Base-by-base conservation (phyloP, 2,888 invertebrate species). In the Lepidochitona cinerea region DNA sequence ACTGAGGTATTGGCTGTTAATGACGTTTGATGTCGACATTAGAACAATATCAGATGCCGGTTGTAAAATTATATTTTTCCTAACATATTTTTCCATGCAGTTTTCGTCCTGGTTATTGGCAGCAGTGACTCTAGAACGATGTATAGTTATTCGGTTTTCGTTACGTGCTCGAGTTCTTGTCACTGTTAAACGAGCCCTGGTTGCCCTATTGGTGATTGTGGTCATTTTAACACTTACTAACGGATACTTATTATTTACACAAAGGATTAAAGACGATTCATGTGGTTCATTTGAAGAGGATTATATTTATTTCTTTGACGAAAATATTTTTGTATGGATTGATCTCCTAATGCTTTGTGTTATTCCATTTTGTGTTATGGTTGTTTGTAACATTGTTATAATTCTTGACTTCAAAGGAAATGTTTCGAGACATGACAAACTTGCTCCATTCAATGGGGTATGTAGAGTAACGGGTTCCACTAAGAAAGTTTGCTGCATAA, bases 61-160 rank as follows among this genome's bases (percentile, higher is more conserved):
- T 66, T 83, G 83, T 72, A 81, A 79, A 68, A 74, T 83, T 23
- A 77, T 78, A 65, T 72, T 77, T 18, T 83, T 83, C 49, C 66
- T 78, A 33, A 81, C 81, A n/a, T 83, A 83, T 68, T 70, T 77
- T 18, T 77, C 83, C 0, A 81, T 83, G 80, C 81, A 83, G 33
- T 75, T 79, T 18, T 83, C 83, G 1, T 81, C 83, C 0, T 83
- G 83, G 83, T 79, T 81, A 29, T 73, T 83, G 9, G 83, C 81
- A 3, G 74, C 79, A 9, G 81, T 83, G 7, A 71, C 81, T 2
- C 29, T 77, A 0, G 81, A 81, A 67, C 71, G 83, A n/a, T 68
- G 79, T 41, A 67, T 83, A 0, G 76, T 79, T n/a, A 59, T 76
- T 1, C 65, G 64, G 14, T 79, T 76, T 67, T 71, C 72, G n/a